Evolutionary conservation across 2,888 invertebrate genomes (phyloP), one percentile per base, ranked within the genome.

Genomic region (Epinotia bilunana): DNA sequence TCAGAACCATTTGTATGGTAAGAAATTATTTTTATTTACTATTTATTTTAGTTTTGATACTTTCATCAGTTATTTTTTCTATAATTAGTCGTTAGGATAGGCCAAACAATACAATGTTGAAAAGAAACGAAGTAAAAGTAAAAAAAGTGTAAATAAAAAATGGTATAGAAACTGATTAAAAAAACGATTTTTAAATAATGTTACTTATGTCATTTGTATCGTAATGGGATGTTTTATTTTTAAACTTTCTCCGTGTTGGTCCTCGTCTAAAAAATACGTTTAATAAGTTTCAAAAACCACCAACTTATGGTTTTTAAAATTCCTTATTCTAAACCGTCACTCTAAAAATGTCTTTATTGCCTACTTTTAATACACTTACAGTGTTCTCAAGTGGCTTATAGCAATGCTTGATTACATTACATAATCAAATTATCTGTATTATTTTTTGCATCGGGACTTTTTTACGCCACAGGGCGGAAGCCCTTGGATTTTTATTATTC

Each of bases 61-160:
- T 77, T 72, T 72, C 74, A 71, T 71, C 72, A 58, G 23, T 64
- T 67, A 43, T 75, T 62, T 72, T 72, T 73, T 67, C 28, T 74
- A 57, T 68, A 74, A 67, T 71, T 64, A 76, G 74, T 65, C 69
- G 60, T 79, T 91, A 92, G 91, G 88, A 84, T 91, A 91, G 88
- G 82, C 78, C 85, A 79, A 91, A 91, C 90, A 86, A 88, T 88
- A 92, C 91, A 92, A 91, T 91, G 91, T 92, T 87, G 83, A 85
- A 84, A 85, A 83, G 91, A 91, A 92, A 91, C 92, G 92, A 92
- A 91, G 76, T 80, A 80, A 90, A 79, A 90, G 89, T 90, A 91
- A 80, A 84, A 86, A 83, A 79, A 84, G 90, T 91, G 91, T 86
- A 86, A 90, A 91, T 87, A 83, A 84, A 80, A 84, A 83, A 86